Base-by-base conservation (phyloP, 2,888 invertebrate genomes). In the Tromatobia lineatoria region DNA sequence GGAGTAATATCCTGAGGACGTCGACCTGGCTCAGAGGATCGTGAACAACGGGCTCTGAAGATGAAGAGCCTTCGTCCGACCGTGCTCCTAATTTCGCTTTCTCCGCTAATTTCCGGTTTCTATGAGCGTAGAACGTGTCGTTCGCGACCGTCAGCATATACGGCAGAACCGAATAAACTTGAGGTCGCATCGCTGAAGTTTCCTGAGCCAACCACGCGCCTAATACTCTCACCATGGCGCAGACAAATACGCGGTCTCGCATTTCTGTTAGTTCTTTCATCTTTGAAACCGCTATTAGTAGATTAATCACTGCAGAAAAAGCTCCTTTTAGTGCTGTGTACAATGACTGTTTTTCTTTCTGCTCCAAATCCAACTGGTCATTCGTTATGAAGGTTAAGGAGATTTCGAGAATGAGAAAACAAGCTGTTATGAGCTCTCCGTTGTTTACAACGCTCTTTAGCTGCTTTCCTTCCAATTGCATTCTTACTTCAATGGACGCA, bases 121-220 rank as follows among this genome's bases (percentile, higher is more conserved):
- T 95, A 85, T 95, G 94, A 0, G 97, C 96, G 91, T 96, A 96
- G 94, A 98, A 98, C 0, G 97, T 97, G 90, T 98, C 97, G 94
- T 97, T 98, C 15, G 97, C 96, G 45, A 98, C 93, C 59, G 96
- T 95, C 80, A 98, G 95, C 91, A 98, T 96, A 92, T 96, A 98
- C 10, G 98, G 98, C 47, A 98, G 94, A 25, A 98, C 94, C 80
- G 96, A 95, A 91, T 97, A 97, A 52, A 98, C 96, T 92, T 97
- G 97, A 59, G 96, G 95, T 45, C 98, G 96, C 96, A 98, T 97
- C 0, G 98, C 97, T 1, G 97, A 96, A 0, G 98, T 98, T 94
- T 98, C 98, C 94, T 98, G 98, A 0, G 98, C 97, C 89, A 98
- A 94, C 98, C 98, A 98, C n/a, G 98, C 96, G 15, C 97, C 96